Evolutionary conservation across 23 tunicate species (phyloP).

Genomic region (Ciona savignyi): DNA sequence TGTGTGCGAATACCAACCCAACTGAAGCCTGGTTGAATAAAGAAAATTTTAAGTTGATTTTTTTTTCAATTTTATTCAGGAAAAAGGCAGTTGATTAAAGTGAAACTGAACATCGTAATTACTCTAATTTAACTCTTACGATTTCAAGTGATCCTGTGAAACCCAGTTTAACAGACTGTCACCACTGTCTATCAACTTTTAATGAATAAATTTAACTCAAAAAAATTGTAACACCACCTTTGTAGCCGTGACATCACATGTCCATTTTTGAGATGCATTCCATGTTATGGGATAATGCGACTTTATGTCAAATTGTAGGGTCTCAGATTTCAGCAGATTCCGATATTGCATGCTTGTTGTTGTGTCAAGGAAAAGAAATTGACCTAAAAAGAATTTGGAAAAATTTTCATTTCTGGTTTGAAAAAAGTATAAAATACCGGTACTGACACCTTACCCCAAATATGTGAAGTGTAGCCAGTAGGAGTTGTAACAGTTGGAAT

Average conservation of each 20-base stretch:
- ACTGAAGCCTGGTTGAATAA: slow-evolving; percentile 79
- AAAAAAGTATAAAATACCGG: too few species aligned
- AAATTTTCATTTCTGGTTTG: too few species aligned
- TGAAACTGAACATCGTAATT: too few species aligned
- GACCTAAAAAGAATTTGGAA: slow-evolving; percentile 58
- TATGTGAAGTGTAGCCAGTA: slow-evolving; percentile 50
- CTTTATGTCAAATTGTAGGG: slow-evolving; percentile 49
- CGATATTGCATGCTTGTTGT: slow-evolving; percentile 58
- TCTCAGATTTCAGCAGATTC: slow-evolving; percentile 56
- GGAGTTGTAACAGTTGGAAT: slow-evolving; percentile 46
- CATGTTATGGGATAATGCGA: slow-evolving; percentile 58
- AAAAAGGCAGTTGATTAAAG: too few species aligned
- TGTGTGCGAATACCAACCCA: slow-evolving; percentile 54
- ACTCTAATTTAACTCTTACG: too few species aligned
- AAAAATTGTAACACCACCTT: too few species aligned
- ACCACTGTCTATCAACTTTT: not conserved
- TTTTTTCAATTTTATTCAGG: too few species aligned
- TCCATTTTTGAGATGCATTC: slow-evolving; percentile 56
- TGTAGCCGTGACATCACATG: slow-evolving; percentile 47
- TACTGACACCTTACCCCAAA: slow-evolving; percentile 5
- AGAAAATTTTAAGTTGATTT: too few species aligned
- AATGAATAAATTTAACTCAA: too few species aligned
- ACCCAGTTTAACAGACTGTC: not conserved
- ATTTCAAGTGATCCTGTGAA: too few species aligned
- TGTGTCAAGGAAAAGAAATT: slow-evolving; percentile 45